Conservation (phyloP, 1,140 invertebrate genomes). For the Cydia pomonella region DNA sequence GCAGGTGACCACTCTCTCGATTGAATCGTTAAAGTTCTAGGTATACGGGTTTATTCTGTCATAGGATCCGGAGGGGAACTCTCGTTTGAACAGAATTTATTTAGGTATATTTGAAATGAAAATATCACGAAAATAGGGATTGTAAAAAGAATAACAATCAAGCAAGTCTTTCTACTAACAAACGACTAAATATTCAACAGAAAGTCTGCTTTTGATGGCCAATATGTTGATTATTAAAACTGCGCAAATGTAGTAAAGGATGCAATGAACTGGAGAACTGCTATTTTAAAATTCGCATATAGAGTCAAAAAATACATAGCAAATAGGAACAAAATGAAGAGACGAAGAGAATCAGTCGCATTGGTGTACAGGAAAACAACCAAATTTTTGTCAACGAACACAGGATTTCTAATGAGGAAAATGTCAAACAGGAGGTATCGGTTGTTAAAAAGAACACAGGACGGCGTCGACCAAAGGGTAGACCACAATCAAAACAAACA, state of each 20-base stretch:
- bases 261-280: constrained; percentile 51
- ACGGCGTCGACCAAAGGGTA: constrained; percentile 45
- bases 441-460: constrained; percentile 52
- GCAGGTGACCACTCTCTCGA: constrained; percentile 30
- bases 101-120: background rate
- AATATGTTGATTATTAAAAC: background rate
- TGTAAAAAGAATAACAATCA: background rate
- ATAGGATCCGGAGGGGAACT: background rate
- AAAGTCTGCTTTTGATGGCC: background rate
- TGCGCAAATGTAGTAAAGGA: background rate
- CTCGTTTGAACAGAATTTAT: constrained; percentile 1
- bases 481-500: constrained; percentile 38
- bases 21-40: constrained; percentile 29
- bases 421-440: constrained; percentile 62
- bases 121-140: background rate
- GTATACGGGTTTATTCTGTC: background rate
- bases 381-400: constrained; percentile 66
- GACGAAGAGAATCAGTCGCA: constrained; percentile 68
- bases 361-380: constrained; percentile 70
- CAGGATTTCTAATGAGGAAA: constrained; percentile 61
- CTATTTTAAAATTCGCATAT: constrained; percentile 43
- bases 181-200: background rate
- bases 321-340: constrained; percentile 63
- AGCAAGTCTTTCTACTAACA: background rate
- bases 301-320: constrained; percentile 36